These are phyloP conservation scores for Semaprochilodus insignis DNA, from an alignment of 2,797 vertebrate species.

Conservation along the genomic window DNA sequence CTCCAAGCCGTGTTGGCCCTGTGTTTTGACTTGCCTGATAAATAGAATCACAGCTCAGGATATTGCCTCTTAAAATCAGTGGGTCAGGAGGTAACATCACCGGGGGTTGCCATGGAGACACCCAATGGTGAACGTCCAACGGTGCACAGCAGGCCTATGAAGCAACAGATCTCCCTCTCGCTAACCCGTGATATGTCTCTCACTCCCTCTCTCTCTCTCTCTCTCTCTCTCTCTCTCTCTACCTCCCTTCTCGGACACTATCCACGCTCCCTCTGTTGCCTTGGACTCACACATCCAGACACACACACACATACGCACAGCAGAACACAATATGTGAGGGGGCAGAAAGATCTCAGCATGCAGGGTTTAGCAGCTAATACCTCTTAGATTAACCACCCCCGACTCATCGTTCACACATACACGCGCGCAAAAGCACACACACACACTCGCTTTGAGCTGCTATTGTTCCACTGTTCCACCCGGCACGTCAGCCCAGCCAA, in stretches of 20 bases:
- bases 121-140: constrained; percentile 75
- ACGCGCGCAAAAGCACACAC: constrained; percentile 45
- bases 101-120: constrained; percentile 83
- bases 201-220: constrained; percentile 46
- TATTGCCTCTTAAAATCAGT: constrained; percentile 79
- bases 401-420: constrained; percentile 57
- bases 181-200: constrained; percentile 63
- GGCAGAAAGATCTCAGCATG: constrained; percentile 76
- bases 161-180: constrained; percentile 69
- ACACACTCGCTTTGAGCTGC: constrained; percentile 32
- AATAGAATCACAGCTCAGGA: constrained; percentile 75
- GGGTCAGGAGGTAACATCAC: constrained; percentile 82
- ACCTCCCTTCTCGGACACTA: constrained; percentile 24
- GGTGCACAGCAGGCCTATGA: constrained; percentile 71
- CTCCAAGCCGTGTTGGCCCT: constrained; percentile 29
- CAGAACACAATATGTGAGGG: constrained; percentile 72
- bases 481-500: constrained; percentile 64
- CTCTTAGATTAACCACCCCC: constrained; percentile 80
- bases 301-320: constrained; percentile 49
- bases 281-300: constrained; percentile 28
- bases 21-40: constrained; percentile 66
- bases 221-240: constrained; percentile 45
- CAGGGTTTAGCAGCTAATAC: constrained; percentile 80
- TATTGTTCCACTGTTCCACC: constrained; percentile 67
- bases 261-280: constrained; percentile 21